phyloP scores from a whole-genome alignment of 2,797 vertebrate genomes.

The Anas acuta region DNA sequence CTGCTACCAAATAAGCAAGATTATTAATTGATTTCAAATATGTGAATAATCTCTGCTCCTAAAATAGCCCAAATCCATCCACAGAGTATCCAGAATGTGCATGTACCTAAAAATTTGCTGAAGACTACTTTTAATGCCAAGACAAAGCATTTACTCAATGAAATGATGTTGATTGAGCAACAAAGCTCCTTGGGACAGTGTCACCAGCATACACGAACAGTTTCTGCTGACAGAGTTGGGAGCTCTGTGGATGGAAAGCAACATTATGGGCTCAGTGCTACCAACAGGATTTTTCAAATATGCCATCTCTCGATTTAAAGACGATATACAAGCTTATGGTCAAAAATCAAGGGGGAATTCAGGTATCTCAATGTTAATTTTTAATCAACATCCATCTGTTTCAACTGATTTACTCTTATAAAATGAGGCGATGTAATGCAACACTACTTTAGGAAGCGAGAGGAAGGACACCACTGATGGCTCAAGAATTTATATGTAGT shows the following conservation, averaged over 20 bases:
- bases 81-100: neutral
- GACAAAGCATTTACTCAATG: neutral
- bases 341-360: neutral
- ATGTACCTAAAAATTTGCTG: neutral
- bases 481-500: neutral
- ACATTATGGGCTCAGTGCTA: neutral
- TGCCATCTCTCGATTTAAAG: neutral
- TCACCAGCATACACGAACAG: neutral
- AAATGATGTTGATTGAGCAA: neutral
- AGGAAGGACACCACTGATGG: neutral
- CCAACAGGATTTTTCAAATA: neutral
- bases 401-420: neutral
- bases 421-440: neutral
- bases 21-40: neutral
- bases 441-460: neutral
- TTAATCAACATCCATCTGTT: neutral
- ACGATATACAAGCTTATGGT: neutral
- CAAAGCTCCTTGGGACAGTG: neutral
- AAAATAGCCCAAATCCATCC: neutral
- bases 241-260: neutral
- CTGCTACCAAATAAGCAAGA: neutral
- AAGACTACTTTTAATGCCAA: neutral
- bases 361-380: neutral
- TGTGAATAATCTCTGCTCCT: neutral
- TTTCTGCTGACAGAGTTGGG: neutral